Evolutionary conservation across 2,113 vertebrate genomes (phyloP).

Genomic region (Otolemur garnettii): DNA sequence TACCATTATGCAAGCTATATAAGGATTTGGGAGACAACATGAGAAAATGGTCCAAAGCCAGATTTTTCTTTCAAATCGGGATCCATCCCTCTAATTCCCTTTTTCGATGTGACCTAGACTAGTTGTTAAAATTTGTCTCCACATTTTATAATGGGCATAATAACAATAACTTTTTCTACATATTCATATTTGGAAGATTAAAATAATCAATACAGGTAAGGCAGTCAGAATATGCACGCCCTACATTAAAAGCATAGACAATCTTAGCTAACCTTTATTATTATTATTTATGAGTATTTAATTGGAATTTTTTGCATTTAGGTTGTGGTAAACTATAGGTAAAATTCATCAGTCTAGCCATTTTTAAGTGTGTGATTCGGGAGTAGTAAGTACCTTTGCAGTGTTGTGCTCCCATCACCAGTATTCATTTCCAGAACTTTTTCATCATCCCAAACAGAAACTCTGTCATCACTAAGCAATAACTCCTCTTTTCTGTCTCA

Average conservation of each 20-base stretch:
- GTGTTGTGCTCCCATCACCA: not conserved
- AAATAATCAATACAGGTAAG: not conserved
- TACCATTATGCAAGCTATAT: not conserved
- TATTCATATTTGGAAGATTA: not conserved
- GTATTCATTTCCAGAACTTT: not conserved
- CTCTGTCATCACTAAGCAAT: not conserved
- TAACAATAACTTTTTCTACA: not conserved
- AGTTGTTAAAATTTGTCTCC: not conserved
- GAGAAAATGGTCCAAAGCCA: not conserved
- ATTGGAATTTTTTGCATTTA: not conserved
- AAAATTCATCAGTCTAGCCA: not conserved
- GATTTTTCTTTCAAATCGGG: not conserved
- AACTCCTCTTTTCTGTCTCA: not conserved
- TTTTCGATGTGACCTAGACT: not conserved
- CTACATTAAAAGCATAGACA: not conserved
- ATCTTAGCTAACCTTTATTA: not conserved
- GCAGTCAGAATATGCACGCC: not conserved
- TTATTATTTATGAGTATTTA: not conserved
- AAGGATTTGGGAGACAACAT: not conserved
- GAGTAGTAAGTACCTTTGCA: not conserved
- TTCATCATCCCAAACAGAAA: not conserved
- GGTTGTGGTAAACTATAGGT: not conserved
- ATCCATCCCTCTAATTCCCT: fast-evolving
- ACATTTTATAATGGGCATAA: not conserved
- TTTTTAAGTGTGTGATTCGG: not conserved